Conservation (phyloP, 2,888 invertebrate genomes). For the Ormyrus nitidulus region DNA sequence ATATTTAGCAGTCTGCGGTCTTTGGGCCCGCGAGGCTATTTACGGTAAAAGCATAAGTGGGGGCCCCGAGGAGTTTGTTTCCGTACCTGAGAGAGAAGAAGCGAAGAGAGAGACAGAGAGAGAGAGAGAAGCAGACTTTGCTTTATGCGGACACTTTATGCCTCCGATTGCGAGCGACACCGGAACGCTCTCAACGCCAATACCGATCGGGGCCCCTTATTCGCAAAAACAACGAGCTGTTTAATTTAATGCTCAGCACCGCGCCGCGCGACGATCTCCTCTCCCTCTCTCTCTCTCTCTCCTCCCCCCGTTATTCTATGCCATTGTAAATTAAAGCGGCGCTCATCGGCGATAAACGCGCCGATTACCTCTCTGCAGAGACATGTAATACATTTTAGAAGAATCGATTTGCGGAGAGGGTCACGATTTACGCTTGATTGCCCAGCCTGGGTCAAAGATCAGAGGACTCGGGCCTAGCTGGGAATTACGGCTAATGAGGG, state of each 20-base stretch:
- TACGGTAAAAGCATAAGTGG: constrained; percentile 21
- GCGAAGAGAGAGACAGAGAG: constrained; percentile 14
- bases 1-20: constrained; percentile 16
- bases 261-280: constrained; percentile 55
- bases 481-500: constrained; percentile 68
- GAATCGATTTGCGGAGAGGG: constrained; percentile 59
- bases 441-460: constrained; percentile 54
- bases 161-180: constrained; percentile 75
- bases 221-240: constrained; percentile 66
- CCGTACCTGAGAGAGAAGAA: constrained; percentile 38
- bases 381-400: constrained; percentile 31
- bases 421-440: constrained; percentile 71
- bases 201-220: constrained; percentile 63
- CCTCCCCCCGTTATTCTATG: not conserved
- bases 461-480: constrained; percentile 46
- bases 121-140: constrained; percentile 36
- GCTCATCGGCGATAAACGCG: constrained; percentile 48
- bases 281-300: not conserved
- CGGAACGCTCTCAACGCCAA: constrained; percentile 74
- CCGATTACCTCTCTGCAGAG: constrained; percentile 12
- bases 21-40: constrained; percentile 9
- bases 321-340: constrained; percentile 46
- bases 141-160: constrained; percentile 70
- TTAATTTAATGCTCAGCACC: constrained; percentile 70
- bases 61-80: constrained; percentile 33